Conservation (phyloP, 2,113 vertebrate species). For the Elanus axillaris region DNA sequence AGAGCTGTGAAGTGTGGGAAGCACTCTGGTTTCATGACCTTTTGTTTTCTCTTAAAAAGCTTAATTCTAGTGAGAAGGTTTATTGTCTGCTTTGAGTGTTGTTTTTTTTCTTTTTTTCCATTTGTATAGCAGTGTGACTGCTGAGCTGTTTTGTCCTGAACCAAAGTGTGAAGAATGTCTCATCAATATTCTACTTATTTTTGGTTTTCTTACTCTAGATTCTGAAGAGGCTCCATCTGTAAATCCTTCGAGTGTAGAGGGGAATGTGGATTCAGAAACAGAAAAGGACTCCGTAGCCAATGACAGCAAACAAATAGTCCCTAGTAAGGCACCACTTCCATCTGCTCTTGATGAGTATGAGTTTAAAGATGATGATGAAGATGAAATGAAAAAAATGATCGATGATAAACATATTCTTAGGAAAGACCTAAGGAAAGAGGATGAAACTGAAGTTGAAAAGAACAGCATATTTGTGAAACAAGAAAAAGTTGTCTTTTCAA, state of each 20-base stretch:
- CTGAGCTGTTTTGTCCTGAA: background rate
- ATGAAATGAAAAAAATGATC: conserved; percentile 88
- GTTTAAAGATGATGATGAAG: conserved; percentile 89
- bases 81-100: background rate
- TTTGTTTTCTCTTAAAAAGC: background rate
- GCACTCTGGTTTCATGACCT: background rate
- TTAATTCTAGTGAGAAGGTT: background rate
- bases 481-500: conserved; percentile 81
- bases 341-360: conserved; percentile 94
- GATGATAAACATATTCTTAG: conserved; percentile 89
- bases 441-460: conserved; percentile 84
- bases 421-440: conserved; percentile 85
- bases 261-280: conserved; percentile 90
- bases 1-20: background rate
- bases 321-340: conserved; percentile 78
- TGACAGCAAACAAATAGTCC: conserved; percentile 77
- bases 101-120: background rate
- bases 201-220: conserved; percentile 75
- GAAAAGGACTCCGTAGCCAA: conserved; percentile 85
- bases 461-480: conserved; percentile 83
- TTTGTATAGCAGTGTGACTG: background rate
- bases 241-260: conserved; percentile 94
- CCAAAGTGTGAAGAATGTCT: background rate
- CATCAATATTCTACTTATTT: background rate
- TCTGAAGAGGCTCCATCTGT: conserved; percentile 92